Conservation (phyloP, 2,113 vertebrate species). For the Oenanthe melanoleuca region DNA sequence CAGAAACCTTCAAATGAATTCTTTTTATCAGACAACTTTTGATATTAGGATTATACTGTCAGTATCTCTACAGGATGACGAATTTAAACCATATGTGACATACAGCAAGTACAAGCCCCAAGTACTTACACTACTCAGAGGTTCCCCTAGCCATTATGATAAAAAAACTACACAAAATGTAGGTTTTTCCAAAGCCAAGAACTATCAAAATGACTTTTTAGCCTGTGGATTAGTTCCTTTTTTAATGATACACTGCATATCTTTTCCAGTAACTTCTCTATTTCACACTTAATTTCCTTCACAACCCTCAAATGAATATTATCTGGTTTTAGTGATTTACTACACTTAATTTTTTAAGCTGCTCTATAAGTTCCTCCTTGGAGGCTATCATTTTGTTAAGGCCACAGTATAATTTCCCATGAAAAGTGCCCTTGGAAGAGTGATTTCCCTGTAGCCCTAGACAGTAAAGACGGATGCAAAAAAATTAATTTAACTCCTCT, state of each 20-base stretch:
- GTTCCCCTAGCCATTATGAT: not conserved
- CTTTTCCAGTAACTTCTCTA: constrained; percentile 13
- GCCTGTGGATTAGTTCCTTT: not conserved
- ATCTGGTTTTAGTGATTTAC: constrained; percentile 36
- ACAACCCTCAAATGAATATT: constrained; percentile 19
- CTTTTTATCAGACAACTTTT: not conserved
- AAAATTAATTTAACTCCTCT: constrained; percentile 39
- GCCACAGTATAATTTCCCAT: constrained; percentile 17
- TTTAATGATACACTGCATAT: not conserved
- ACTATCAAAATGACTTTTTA: not conserved
- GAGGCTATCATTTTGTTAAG: constrained; percentile 27
- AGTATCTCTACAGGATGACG: not conserved
- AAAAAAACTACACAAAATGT: not conserved
- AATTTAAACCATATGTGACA: not conserved
- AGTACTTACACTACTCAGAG: not conserved
- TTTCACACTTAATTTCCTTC: constrained; percentile 53
- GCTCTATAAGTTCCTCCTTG: constrained; percentile 32
- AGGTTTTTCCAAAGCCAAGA: not conserved
- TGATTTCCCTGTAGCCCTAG: constrained; percentile 2
- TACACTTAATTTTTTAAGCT: constrained; percentile 47
- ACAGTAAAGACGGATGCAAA: constrained; percentile 8
- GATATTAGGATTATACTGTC: not conserved
- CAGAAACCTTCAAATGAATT: not conserved
- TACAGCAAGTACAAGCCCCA: not conserved
- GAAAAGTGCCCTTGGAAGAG: constrained; percentile 39